Conservation (phyloP, 1,140 invertebrate species). For the Drosophila nasuta region DNA sequence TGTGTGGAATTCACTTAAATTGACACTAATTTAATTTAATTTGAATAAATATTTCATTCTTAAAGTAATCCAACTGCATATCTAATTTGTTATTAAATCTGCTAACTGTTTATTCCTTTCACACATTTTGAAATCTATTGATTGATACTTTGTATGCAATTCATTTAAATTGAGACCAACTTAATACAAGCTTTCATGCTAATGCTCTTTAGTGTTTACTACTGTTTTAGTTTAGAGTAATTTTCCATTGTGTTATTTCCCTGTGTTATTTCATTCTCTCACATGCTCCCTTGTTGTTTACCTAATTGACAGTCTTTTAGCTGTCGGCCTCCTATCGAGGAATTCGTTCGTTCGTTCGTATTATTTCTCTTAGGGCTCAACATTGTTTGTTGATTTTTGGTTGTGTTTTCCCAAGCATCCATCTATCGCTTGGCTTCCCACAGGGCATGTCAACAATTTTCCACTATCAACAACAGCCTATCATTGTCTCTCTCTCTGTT, state of each 20-base stretch:
- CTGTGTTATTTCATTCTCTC: constrained; percentile 3
- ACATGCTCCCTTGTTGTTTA: neutral
- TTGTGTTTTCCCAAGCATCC: neutral
- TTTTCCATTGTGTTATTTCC: neutral
- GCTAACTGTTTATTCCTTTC: too few species aligned
- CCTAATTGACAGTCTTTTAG: constrained; percentile 26
- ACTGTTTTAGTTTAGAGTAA: neutral
- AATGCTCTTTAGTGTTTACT: neutral
- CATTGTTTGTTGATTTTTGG: constrained; percentile 15
- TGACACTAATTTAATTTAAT: too few species aligned
- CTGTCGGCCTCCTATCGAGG: neutral
- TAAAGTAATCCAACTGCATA: too few species aligned
- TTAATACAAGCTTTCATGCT: constrained; percentile 37
- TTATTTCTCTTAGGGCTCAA: neutral
- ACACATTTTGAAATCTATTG: too few species aligned
- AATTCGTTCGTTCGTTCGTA: neutral
- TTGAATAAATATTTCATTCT: too few species aligned
- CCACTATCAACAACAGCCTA: constrained; percentile 61
- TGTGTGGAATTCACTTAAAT: too few species aligned
- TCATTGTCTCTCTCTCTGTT: constrained; percentile 6
- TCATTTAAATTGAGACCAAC: constrained; percentile 28
- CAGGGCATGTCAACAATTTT: constrained; percentile 37
- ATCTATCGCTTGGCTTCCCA: constrained; percentile 23
- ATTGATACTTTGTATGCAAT: neutral
- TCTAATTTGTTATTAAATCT: too few species aligned